Percentiles rank a stretch among this genome's conserved stretches.
Conservation (phyloP, 2,113 vertebrate species). For the Hucho hucho region DNA sequence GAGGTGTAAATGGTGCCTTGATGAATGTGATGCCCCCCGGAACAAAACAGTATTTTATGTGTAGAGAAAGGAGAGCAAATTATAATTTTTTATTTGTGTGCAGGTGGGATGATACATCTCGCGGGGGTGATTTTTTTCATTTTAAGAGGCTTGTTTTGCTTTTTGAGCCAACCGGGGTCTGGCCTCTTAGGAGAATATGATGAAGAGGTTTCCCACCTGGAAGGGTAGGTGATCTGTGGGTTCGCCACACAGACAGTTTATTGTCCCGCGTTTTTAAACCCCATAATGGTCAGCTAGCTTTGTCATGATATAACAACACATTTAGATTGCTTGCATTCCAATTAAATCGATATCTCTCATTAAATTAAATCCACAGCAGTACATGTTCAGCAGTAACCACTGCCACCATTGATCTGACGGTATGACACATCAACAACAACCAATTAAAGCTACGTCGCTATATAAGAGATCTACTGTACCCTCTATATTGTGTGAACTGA, state of each 20-base stretch:
- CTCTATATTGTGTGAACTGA: not conserved
- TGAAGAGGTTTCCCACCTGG: constrained; percentile 1
- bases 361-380: not conserved
- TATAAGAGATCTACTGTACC: not conserved
- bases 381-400: not conserved
- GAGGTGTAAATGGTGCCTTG: constrained; percentile 37
- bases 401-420: not conserved
- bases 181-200: constrained; percentile 27
- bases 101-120: constrained; percentile 69
- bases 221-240: not conserved
- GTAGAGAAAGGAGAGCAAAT: constrained; percentile 50
- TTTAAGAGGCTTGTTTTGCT: constrained; percentile 59
- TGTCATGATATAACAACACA: too few species aligned
- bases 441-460: too few species aligned
- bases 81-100: constrained; percentile 63
- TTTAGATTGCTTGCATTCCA: too few species aligned
- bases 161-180: constrained; percentile 38
- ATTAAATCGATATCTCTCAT: not conserved
- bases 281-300: too few species aligned
- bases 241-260: too few species aligned
- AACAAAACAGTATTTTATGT: constrained; percentile 57
- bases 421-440: not conserved
- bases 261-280: too few species aligned
- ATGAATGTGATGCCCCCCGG: constrained; percentile 44
- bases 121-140: constrained; percentile 60